A percentile compares a stretch with the other conserved stretches of the same genome.
These are phyloP conservation scores for Lypha dubia DNA, from an alignment of 2,888 invertebrate genomes.

Conservation along the genomic window DNA sequence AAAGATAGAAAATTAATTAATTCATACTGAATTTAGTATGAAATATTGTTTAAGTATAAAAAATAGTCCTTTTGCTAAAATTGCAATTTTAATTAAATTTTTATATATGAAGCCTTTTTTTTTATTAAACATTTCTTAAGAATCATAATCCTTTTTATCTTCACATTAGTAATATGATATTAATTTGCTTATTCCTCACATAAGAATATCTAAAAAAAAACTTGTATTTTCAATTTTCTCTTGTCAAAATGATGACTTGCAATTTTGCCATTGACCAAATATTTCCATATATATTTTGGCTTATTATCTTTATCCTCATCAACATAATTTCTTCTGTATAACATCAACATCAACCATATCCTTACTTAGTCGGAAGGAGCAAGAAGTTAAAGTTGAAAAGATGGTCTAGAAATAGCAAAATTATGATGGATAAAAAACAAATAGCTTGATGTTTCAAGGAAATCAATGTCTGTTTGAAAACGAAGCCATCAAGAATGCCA, in stretches of 20 bases:
- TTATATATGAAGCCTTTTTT: no score
- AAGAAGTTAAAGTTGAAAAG: neutral
- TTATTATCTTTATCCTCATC: conserved; percentile 48
- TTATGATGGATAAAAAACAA: neutral
- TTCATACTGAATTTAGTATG: no score
- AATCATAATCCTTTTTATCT: neutral
- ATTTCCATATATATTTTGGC: conserved; percentile 18
- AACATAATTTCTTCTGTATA: conserved; percentile 28
- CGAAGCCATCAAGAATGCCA: conserved; percentile 5
- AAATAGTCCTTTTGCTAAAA: no score
- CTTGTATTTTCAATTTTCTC: conserved; percentile 6
- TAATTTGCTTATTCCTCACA: neutral
- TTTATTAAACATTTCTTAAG: no score
- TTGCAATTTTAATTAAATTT: no score
- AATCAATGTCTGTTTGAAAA: conserved; percentile 59
- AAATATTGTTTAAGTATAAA: no score
- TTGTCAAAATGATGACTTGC: conserved; percentile 11
- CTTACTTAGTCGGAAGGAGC: conserved; percentile 11
- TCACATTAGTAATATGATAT: neutral
- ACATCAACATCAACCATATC: conserved; percentile 31
- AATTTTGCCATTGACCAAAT: conserved; percentile 34
- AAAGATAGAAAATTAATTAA: no score
- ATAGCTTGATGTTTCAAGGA: no score
- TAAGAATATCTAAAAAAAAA: neutral
- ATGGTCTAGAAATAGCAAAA: neutral